phyloP scores from a whole-genome alignment of 2,797 vertebrate genomes.

The Acrocephalus scirpaceus region DNA sequence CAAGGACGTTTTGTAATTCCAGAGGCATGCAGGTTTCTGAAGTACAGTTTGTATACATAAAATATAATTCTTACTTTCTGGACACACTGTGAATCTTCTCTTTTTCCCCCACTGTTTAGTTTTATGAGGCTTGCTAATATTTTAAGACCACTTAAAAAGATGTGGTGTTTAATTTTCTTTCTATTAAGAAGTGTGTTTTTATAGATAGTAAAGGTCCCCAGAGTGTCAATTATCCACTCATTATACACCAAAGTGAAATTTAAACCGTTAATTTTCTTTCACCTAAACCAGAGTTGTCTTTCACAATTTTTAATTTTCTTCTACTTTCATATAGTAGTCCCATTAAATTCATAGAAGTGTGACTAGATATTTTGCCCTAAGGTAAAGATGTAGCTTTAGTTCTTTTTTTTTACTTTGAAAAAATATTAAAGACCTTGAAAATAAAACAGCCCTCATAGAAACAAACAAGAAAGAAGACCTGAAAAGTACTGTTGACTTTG shows the following conservation, averaged over 20 bases:
- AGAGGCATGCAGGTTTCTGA: neutral
- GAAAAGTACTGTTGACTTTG: neutral
- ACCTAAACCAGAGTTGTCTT: neutral
- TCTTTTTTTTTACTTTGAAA: neutral
- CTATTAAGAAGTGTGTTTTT: neutral
- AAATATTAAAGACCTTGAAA: neutral
- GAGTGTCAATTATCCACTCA: neutral
- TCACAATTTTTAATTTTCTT: neutral
- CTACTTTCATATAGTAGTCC: neutral
- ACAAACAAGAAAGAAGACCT: neutral
- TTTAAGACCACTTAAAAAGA: neutral
- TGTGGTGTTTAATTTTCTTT: neutral
- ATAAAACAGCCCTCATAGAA: neutral
- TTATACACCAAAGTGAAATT: neutral
- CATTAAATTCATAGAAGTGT: neutral
- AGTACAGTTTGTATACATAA: neutral
- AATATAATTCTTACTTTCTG: neutral
- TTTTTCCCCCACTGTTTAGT: neutral
- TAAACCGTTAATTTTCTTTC: neutral
- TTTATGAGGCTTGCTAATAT: neutral
- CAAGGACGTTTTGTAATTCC: neutral
- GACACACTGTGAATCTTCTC: neutral
- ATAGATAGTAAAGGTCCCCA: neutral
- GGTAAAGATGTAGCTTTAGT: neutral
- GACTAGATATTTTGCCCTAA: neutral